Base-by-base conservation (phyloP, 2,888 invertebrate genomes). In the Plagodis pulveraria region DNA sequence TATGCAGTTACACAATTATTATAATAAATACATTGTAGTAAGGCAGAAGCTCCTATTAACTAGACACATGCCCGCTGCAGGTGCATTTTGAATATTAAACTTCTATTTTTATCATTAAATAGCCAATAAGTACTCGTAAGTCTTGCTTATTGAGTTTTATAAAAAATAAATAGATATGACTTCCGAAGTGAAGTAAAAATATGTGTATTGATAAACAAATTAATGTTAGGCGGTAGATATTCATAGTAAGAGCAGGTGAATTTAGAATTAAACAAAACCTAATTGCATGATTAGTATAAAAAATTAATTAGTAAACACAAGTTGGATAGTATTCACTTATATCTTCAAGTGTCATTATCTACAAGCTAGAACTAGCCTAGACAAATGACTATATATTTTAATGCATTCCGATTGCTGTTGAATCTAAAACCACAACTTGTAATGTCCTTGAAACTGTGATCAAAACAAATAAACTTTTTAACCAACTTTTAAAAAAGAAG, bases 31-130 rank as follows among this genome's bases (percentile, higher is more conserved):
- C 51, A 50, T 63, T 64, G 46, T 22, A 22, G 22, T 22, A 22
- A 22, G 22, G 4, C 22, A 22, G 22, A 22, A 22, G 22, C 22
- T 22, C 22, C 22, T 22, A 52, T 12, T 38, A 40, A 43, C 50
- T 57, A 5, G 50, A 53, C 59, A 67, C 59, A 64, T 65, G 71
- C 12, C 34, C 45, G 22, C n/a, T 38, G 63, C 74, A 74, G 70
- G 66, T 74, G 72, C 56, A 33, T 47, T 52, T 36, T 12, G 40
- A 50, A n/a, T 56, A 52, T 38, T 35, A 10, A 47, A 6, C 36
- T 9, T 50, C 53, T 32, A 55, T 52, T 47, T 55, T 56, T 52
- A 41, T 46, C 46, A 43, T 6, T 11, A 7, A 11, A 43, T 34
- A 44, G 22, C 38, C 52, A 49, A 51, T 54, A 22, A 22, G 22